These are phyloP conservation scores for Phoxinus phoxinus DNA, from an alignment of 2,113 vertebrate genomes.

Conservation along the genomic window DNA sequence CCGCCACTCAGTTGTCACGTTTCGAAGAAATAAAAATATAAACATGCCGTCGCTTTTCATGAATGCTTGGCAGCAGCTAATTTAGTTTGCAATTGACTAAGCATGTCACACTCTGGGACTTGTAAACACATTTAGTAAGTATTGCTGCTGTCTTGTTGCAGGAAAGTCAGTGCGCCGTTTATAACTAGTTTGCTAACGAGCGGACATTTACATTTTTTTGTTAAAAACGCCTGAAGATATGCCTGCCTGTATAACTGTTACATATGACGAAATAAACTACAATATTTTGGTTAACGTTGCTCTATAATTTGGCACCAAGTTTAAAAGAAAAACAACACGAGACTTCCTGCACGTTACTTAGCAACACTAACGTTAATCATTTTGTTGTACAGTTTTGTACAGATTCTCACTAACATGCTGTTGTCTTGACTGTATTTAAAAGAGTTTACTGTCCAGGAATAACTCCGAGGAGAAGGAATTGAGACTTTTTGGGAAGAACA, in stretches of 20 bases:
- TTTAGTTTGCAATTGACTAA: neutral
- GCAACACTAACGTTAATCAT: neutral
- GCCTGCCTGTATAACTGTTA: neutral
- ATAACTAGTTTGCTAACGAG: neutral
- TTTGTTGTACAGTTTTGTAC: neutral
- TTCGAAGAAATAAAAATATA: neutral
- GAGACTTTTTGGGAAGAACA: neutral
- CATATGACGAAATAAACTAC: neutral
- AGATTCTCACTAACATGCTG: neutral
- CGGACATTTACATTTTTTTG: too few species aligned
- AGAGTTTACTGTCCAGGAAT: neutral
- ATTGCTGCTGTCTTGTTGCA: neutral
- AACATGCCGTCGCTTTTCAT: neutral
- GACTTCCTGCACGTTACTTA: neutral
- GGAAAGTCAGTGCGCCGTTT: neutral
- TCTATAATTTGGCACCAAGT: neutral
- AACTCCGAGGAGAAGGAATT: neutral
- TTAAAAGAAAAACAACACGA: neutral
- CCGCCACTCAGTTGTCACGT: neutral
- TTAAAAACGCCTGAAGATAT: neutral
- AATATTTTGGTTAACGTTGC: neutral
- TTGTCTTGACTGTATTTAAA: neutral
- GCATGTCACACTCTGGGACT: neutral
- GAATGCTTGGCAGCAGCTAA: neutral
- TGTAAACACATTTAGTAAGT: constrained; percentile 15